phyloP scores from a whole-genome alignment of 92 coral and sea anemone species.

The Diadumene lineata region DNA sequence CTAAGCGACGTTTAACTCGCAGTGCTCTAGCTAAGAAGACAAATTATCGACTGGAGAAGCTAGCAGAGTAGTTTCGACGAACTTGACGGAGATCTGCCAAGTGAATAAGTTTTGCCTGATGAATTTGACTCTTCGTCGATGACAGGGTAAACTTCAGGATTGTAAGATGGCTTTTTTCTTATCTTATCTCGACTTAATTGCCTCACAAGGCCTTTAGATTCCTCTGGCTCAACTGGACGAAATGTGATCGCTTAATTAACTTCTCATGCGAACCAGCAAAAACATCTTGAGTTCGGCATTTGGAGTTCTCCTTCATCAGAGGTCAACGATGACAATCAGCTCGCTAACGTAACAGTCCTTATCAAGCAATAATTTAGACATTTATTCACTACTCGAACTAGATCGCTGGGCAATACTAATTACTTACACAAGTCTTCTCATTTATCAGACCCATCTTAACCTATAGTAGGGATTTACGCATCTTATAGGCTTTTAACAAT shows the following conservation, averaged over 20 bases:
- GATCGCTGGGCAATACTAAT: conserved; percentile 52
- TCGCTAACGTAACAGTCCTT: conserved; percentile 30
- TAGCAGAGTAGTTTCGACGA: not conserved
- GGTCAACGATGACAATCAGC: conserved; percentile 66
- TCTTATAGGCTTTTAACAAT: conserved; percentile 39
- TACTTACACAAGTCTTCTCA: conserved; percentile 34
- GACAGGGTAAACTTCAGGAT: conserved; percentile 4
- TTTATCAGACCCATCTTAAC: conserved; percentile 41
- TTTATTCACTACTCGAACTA: conserved; percentile 28
- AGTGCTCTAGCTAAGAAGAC: conserved; percentile 9
- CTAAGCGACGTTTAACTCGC: conserved; percentile 63
- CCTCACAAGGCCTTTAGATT: conserved; percentile 62
- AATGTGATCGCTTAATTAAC: conserved; percentile 86
- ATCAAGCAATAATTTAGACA: conserved; percentile 62
- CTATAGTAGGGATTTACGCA: conserved; percentile 43
- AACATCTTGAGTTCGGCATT: conserved; percentile 69
- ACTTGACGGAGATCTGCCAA: not conserved
- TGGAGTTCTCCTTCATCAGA: conserved; percentile 77
- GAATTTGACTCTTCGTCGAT: not conserved
- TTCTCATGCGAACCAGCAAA: conserved; percentile 61
- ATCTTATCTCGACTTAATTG: conserved; percentile 97
- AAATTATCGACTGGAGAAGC: conserved; percentile 18
- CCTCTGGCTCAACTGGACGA: conserved; percentile 79
- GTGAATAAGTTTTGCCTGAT: not conserved
- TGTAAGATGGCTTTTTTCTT: conserved; percentile 53